These are phyloP conservation scores for Euplagia quadripunctaria DNA, from an alignment of 2,888 invertebrate genomes.

Conservation along the genomic window DNA sequence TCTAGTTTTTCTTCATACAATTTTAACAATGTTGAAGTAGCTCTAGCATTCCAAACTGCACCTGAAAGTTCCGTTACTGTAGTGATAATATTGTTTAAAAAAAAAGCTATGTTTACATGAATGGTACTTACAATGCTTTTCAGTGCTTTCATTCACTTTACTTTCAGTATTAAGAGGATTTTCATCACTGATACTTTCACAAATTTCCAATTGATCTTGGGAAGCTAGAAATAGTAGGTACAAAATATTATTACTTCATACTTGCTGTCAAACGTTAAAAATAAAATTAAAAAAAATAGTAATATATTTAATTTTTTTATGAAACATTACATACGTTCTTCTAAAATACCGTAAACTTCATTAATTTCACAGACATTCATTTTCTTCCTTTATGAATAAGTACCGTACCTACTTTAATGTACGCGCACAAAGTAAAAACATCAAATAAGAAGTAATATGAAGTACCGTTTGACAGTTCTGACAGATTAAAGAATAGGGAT, in stretches of 20 bases:
- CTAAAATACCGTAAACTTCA: conserved; percentile 43
- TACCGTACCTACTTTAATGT: too few species aligned
- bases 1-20: conserved; percentile 67
- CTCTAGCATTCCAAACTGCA: conserved; percentile 67
- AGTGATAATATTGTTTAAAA: neutral
- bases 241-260: neutral
- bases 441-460: too few species aligned
- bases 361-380: conserved; percentile 46
- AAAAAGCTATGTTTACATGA: neutral
- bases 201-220: conserved; percentile 46
- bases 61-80: conserved; percentile 42
- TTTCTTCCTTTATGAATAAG: neutral
- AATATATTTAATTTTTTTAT: neutral
- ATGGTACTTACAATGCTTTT: conserved; percentile 55
- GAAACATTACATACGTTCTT: conserved; percentile 41
- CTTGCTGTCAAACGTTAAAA: neutral
- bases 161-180: conserved; percentile 28
- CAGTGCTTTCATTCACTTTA: conserved; percentile 45
- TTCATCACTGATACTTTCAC: conserved; percentile 43
- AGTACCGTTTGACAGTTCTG: too few species aligned
- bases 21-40: conserved; percentile 62
- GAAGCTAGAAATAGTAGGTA: conserved; percentile 36
- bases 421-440: too few species aligned
- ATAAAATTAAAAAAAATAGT: neutral
- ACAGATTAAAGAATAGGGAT: too few species aligned